Percentiles rank a stretch among this genome's conserved stretches.
These are phyloP conservation scores for Chloroclysta siterata DNA, from an alignment of 2,888 invertebrate species.

Conservation along the genomic window DNA sequence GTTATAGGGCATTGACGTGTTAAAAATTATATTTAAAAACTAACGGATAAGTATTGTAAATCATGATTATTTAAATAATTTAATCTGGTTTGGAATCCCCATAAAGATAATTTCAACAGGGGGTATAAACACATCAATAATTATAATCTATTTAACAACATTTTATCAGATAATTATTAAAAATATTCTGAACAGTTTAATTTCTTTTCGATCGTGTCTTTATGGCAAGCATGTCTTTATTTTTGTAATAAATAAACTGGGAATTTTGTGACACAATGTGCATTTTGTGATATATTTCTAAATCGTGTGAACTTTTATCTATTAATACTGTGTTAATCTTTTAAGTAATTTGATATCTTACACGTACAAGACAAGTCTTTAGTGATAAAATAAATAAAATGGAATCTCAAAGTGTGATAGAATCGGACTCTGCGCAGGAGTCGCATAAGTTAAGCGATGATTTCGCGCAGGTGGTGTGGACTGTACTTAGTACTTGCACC, in stretches of 20 bases:
- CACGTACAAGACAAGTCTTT: background rate
- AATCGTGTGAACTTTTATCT: no score
- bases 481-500: constrained; percentile 39
- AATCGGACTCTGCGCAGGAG: constrained; percentile 13
- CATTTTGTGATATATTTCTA: background rate
- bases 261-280: background rate
- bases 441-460: constrained; percentile 5
- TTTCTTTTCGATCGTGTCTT: background rate
- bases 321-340: no score
- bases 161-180: constrained; percentile 27
- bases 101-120: constrained; percentile 32
- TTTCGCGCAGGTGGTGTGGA: constrained; percentile 45
- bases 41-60: background rate
- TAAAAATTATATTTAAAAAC: background rate
- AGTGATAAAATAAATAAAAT: constrained; percentile 29
- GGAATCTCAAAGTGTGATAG: constrained; percentile 45
- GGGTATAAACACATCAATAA: constrained; percentile 33
- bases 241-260: no score
- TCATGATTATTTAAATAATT: constrained; percentile 4
- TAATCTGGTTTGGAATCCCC: constrained; percentile 26
- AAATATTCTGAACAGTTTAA: background rate
- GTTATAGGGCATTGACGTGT: constrained; percentile 18
- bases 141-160: constrained; percentile 23
- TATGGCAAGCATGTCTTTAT: background rate
- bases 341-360: background rate